Evolutionary conservation across 2,113 vertebrate species (phyloP).

Genomic region (Clarias magur): DNA sequence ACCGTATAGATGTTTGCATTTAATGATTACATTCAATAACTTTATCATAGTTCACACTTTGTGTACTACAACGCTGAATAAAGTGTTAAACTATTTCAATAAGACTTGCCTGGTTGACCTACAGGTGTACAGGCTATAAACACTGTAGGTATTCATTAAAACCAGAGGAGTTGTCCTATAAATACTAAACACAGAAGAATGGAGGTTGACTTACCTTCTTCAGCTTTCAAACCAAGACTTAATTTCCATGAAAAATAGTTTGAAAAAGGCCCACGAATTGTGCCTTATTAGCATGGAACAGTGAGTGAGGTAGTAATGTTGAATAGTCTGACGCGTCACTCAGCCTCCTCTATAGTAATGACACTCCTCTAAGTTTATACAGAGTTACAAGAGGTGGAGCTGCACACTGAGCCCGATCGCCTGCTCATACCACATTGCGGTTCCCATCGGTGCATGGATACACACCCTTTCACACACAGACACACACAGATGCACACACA

Average conservation of each 20-base stretch:
- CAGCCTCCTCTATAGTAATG: not conserved
- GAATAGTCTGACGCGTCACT: not conserved
- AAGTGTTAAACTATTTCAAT: not conserved
- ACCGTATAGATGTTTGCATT: not conserved
- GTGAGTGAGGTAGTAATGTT: not conserved
- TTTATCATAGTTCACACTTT: not conserved
- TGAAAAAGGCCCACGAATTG: not conserved
- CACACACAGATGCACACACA: not conserved
- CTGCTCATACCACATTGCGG: not conserved
- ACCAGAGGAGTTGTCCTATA: not conserved
- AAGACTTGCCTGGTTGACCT: not conserved
- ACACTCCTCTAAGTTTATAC: slow-evolving; percentile 11
- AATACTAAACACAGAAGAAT: not conserved
- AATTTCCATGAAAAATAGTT: not conserved
- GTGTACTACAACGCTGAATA: no score
- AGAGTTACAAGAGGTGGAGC: slow-evolving; percentile 16
- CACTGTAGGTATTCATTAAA: not conserved
- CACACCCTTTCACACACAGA: not conserved
- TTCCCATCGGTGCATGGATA: not conserved
- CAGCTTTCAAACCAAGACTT: not conserved
- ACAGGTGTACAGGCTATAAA: not conserved
- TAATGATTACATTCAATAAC: not conserved
- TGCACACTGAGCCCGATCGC: not conserved
- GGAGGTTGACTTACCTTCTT: slow-evolving; percentile 1
- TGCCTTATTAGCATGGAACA: not conserved